phyloP scores from a whole-genome alignment of 2,888 invertebrate species.

The Drosophila colorata region DNA sequence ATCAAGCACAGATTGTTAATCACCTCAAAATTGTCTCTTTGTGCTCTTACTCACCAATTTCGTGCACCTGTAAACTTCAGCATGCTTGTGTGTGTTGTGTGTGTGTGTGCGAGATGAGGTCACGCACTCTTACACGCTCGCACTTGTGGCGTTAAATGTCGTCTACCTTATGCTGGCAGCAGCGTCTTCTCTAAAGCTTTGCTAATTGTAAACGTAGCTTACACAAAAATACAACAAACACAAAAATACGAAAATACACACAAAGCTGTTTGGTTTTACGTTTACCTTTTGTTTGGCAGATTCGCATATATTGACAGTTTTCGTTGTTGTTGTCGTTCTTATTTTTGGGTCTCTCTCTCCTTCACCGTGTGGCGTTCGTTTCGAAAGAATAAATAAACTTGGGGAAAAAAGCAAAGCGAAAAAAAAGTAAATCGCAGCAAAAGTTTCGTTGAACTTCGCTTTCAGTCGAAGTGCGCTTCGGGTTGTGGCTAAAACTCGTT shows the following conservation, averaged over 20 bases:
- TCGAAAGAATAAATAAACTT: slow-evolving; percentile 54
- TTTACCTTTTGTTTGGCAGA: slow-evolving; percentile 55
- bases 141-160: slow-evolving; percentile 59
- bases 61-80: slow-evolving; percentile 27
- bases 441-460: slow-evolving; percentile 70
- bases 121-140: slow-evolving; percentile 40
- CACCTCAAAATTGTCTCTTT: slow-evolving; percentile 14
- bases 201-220: slow-evolving; percentile 67
- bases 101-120: slow-evolving; percentile 60
- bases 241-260: slow-evolving; percentile 19
- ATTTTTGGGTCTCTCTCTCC: slow-evolving; percentile 47
- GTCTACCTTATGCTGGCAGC: slow-evolving; percentile 59
- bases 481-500: background rate
- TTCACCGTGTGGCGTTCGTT: slow-evolving; percentile 10
- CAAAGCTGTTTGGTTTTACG: slow-evolving; percentile 38
- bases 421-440: slow-evolving; percentile 26
- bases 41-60: slow-evolving; percentile 12
- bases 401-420: slow-evolving; percentile 15
- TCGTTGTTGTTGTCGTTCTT: slow-evolving; percentile 34
- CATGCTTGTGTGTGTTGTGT: slow-evolving; percentile 7
- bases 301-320: slow-evolving; percentile 62
- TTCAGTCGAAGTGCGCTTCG: slow-evolving; percentile 27
- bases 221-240: slow-evolving; percentile 22
- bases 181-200: slow-evolving; percentile 32
- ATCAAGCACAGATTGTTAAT: slow-evolving; percentile 20